These are phyloP conservation scores for Drosophila colorata DNA, from an alignment of 2,888 invertebrate genomes.

Conservation along the genomic window DNA sequence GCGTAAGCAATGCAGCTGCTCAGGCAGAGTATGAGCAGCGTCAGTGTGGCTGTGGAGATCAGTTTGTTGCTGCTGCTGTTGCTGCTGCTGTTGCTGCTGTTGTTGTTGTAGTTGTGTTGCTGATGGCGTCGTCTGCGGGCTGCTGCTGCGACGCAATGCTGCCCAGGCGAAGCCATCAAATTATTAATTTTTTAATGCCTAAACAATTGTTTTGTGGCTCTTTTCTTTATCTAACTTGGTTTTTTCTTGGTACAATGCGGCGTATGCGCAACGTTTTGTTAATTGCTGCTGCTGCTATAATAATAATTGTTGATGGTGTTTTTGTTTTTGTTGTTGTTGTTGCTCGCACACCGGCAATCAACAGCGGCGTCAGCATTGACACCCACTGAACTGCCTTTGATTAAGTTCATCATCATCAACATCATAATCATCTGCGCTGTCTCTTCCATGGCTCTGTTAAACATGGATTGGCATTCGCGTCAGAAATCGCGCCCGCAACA, in stretches of 20 bases:
- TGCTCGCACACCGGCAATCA: slow-evolving; percentile 30
- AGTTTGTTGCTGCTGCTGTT: slow-evolving; percentile 63
- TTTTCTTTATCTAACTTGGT: not conserved
- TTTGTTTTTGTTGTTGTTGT: slow-evolving; percentile 15
- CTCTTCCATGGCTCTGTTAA: slow-evolving; percentile 25
- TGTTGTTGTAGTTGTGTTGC: slow-evolving; percentile 5
- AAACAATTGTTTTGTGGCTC: not conserved
- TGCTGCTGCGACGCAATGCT: slow-evolving; percentile 58
- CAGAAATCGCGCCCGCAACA: slow-evolving; percentile 22
- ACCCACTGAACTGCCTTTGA: slow-evolving; percentile 43
- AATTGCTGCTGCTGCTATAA: slow-evolving; percentile 13
- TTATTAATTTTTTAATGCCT: slow-evolving; percentile 20
- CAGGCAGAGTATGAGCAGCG: slow-evolving; percentile 65
- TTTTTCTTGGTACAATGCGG: slow-evolving; percentile 17
- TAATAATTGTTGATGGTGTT: slow-evolving; percentile 16
- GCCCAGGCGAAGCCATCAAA: slow-evolving; percentile 73
- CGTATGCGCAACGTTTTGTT: slow-evolving; percentile 30
- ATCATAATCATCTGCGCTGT: slow-evolving; percentile 10
- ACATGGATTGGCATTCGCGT: slow-evolving; percentile 21
- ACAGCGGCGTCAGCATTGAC: slow-evolving; percentile 32
- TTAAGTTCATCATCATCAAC: slow-evolving; percentile 38
- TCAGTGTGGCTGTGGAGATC: slow-evolving; percentile 71
- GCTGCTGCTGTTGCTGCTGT: slow-evolving; percentile 41
- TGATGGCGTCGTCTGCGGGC: slow-evolving; percentile 47
- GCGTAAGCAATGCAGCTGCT: slow-evolving; percentile 76